These are phyloP conservation scores for Hippocampus barbouri DNA, from an alignment of 2,113 vertebrate species.

Conservation along the genomic window DNA sequence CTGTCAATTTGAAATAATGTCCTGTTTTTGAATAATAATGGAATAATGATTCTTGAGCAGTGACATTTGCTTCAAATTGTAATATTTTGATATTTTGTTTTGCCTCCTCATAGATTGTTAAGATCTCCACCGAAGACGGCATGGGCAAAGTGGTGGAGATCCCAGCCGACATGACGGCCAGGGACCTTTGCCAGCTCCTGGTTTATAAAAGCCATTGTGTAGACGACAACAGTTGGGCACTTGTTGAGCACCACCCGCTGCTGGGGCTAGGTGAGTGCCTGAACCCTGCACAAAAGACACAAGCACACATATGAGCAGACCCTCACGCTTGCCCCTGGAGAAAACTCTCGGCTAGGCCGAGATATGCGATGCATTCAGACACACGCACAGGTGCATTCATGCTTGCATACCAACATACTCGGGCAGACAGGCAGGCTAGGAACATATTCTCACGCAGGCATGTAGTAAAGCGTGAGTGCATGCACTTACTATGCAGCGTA, in stretches of 20 bases:
- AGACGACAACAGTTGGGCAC: constrained; percentile 97
- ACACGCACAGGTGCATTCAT: constrained; percentile 43
- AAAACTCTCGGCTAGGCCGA: constrained; percentile 19
- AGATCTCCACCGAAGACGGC: constrained; percentile 96
- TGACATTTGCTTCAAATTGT: not conserved
- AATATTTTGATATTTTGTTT: not conserved
- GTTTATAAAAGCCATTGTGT: constrained; percentile 97
- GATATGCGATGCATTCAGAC: constrained; percentile 23
- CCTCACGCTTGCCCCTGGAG: constrained; percentile 8
- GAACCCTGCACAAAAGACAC: constrained; percentile 9
- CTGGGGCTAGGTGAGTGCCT: constrained; percentile 86
- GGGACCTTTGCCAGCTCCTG: constrained; percentile 95
- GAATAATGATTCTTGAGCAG: not conserved
- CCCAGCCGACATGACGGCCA: constrained; percentile 90
- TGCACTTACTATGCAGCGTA: constrained; percentile 24
- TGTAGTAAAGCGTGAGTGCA: constrained; percentile 42
- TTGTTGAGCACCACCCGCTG: constrained; percentile 94
- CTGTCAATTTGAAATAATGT: no score
- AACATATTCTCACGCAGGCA: constrained; percentile 47
- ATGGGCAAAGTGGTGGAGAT: constrained; percentile 94
- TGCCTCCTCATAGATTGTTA: constrained; percentile 81
- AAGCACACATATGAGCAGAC: not conserved
- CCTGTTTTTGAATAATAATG: no score
- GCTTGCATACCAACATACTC: constrained; percentile 22
- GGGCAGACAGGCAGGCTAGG: constrained; percentile 10